A percentile compares a stretch with the other conserved stretches of the same genome.
Conservation (phyloP, 2,888 invertebrate genomes). For the Hydropsyche betteni region DNA sequence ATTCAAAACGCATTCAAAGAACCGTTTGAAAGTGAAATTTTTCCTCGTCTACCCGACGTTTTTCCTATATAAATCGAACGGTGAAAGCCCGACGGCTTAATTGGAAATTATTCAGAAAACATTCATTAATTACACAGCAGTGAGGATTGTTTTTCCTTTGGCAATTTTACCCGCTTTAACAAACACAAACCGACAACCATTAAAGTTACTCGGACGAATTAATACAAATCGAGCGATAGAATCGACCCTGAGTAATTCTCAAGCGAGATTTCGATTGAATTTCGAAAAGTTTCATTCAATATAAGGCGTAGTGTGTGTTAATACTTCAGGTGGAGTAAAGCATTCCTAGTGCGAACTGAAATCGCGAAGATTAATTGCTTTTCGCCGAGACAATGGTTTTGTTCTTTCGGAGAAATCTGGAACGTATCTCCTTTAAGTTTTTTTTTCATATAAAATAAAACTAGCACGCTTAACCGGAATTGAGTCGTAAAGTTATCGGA, state of each 20-base stretch:
- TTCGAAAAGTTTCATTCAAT: slow-evolving; percentile 15
- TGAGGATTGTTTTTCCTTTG: slow-evolving; percentile 18
- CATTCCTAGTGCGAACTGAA: not conserved
- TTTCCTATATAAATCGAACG: slow-evolving; percentile 18
- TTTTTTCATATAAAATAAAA: not conserved
- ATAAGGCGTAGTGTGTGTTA: not conserved
- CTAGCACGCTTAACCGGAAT: too few relatives aligned
- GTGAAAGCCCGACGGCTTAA: not conserved
- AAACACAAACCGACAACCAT: slow-evolving; percentile 4
- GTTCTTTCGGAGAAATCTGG: not conserved
- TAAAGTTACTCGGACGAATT: slow-evolving; percentile 1
- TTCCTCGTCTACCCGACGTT: not conserved
- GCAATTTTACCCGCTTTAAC: not conserved
- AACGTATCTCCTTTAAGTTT: not conserved
- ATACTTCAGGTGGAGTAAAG: not conserved
- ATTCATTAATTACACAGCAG: slow-evolving; percentile 13
- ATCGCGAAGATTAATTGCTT: slow-evolving; percentile 9
- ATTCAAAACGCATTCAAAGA: too few relatives aligned
- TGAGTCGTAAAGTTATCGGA: too few relatives aligned
- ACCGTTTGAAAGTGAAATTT: too few relatives aligned
- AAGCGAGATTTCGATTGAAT: slow-evolving; percentile 10
- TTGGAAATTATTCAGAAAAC: slow-evolving; percentile 16
- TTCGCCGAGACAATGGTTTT: not conserved
- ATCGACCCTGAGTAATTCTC: not conserved
- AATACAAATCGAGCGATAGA: not conserved